Base-by-base conservation (phyloP, 2,113 vertebrate genomes). In the Bostrychus sinensis region DNA sequence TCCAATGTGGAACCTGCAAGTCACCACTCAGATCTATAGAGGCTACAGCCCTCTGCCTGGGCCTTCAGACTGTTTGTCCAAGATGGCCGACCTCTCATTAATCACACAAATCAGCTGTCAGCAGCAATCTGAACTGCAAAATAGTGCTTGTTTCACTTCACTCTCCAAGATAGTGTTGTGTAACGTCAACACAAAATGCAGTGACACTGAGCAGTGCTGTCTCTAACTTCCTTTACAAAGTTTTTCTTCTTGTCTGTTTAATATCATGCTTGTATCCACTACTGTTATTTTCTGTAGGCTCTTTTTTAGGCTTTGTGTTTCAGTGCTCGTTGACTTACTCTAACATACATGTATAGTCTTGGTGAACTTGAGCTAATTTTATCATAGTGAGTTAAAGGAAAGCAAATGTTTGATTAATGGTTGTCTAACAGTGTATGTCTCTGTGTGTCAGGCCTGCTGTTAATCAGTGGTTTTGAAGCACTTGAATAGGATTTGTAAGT, bases 61-160 rank as follows among this genome's bases (percentile, higher is more conserved):
- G 19, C 39, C 55, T 36, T 42, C 50, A 5, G 34, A 23, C 26
- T 16, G 20, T 51, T 56, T 22, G 57, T 54, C 38, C 55, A 38
- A 19, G 11, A 67, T 11, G 12, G 50, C 63, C 34, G 63, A 82
- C 63, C 80, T 72, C 66, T 63, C 78, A 77, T 82, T 74, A 66
- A 80, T 83, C 73, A 64, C 48, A 45, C 37, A 50, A 66, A 72
- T 73, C 56, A 81, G 61, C 55, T 3, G 9, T 43, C 64, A 42
- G 7, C 59, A 4, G 13, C 41, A 22, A 30, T 43, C 56, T 19
- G 1, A 60, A 5, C 51, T 48, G 26, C 14, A 23, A 1, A 70
- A 60, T 2, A 4, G 42, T 30, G 48, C 45, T 43, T n/a, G 42
- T 74, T 70, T 72, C 45, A 64, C 22, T 53, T 63, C 53, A 53